Evolutionary conservation across 2,797 vertebrate species (phyloP), one percentile per base, ranked within the genome.

Genomic region (Kryptolebias ocellatus): DNA sequence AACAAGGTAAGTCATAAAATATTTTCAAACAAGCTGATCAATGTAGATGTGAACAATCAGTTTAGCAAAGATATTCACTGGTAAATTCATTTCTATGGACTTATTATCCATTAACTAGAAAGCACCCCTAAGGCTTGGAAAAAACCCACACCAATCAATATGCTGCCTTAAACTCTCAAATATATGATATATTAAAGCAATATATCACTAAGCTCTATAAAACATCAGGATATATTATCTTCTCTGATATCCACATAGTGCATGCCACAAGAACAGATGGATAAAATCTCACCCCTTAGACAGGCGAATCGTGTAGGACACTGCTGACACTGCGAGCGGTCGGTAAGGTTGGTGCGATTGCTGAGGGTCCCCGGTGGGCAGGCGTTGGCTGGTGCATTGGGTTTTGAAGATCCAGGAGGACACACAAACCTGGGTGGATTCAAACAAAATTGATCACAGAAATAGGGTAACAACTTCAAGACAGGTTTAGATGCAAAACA

Each of bases 281-380:
- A 50, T 34, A 58, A 64, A 74, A 49, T 20, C 34, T 57, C 57
- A 96, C 96, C 96, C 92, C 92, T 90, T 20, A 89, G 81, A 81
- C 96, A 98, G 72, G 90, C 93, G 10, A 93, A 94, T 76, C 93
- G 90, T 0, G 93, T 85, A 0, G 95, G 95, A 69, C 96, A 97
- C 0, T 56, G 90, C 70, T 95, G 95, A 72, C 96, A 98, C 80
- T 96, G 95, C 4, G 95, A 94, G 57, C 92, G 93, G 80, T 96
- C 92, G 8, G 94, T 95, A 55, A 97, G 93, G 64, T 91, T 87
- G 0, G 83, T 86, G 62, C 61, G 87, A 52, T 93, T 90, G 86
- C 94, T 95, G 49, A 95, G 76, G 0, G 95, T 96, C 58, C 96
- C 95, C 0, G 95, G 92, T 8, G 95, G 94, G 47, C 96, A 98